Percentiles rank a stretch among this genome's conserved stretches.
These are phyloP conservation scores for Spea hammondii DNA, from an alignment of 2,797 vertebrate species.

Conservation along the genomic window DNA sequence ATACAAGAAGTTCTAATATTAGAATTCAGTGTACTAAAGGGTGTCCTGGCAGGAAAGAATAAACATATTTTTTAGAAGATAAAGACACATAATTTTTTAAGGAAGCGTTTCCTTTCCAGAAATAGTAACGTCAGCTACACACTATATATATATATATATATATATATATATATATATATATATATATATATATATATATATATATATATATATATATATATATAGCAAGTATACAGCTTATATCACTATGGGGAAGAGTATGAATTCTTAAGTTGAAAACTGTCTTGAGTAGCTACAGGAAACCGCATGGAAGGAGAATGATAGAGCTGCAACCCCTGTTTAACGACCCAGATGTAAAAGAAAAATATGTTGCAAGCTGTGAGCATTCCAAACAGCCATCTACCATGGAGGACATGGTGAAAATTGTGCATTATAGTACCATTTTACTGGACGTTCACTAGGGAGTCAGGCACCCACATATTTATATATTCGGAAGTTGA, in stretches of 20 bases:
- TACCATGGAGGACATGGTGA: too few species aligned
- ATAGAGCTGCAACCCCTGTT: neutral
- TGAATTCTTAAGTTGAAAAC: neutral
- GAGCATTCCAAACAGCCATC: too few species aligned
- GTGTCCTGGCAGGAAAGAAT: too few species aligned
- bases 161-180: neutral
- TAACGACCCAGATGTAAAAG: conserved; percentile 4
- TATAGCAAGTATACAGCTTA: neutral
- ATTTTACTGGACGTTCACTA: too few species aligned
- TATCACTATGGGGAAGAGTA: neutral
- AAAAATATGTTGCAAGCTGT: too few species aligned
- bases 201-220: neutral
- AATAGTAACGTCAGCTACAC: neutral
- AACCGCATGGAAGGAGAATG: neutral
- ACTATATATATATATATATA: neutral
- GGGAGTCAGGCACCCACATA: too few species aligned
- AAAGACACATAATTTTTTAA: neutral
- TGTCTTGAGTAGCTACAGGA: neutral
- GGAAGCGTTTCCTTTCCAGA: neutral
- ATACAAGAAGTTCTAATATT: too few species aligned
- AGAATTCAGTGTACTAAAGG: too few species aligned
- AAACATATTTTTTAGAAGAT: neutral
- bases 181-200: neutral
- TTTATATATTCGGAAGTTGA: too few species aligned
- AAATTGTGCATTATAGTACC: too few species aligned